Conservation (phyloP, 2,888 invertebrate genomes). For the Hirtodrosophila cameraria region DNA sequence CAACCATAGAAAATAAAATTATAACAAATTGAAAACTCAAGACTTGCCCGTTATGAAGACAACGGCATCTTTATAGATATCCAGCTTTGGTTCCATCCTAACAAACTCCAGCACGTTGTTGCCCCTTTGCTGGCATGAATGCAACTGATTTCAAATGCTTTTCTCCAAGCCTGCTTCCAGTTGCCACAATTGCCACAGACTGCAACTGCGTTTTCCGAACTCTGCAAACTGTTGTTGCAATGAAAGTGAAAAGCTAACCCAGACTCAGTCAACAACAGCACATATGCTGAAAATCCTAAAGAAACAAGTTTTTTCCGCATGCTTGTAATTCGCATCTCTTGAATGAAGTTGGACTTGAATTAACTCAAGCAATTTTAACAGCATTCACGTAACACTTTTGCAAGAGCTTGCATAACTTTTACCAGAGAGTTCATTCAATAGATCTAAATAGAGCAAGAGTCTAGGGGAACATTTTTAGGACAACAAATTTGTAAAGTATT, state of each 20-base stretch:
- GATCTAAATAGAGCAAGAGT: neutral
- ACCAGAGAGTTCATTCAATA: too few species aligned
- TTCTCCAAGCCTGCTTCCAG: constrained; percentile 17
- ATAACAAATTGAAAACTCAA: neutral
- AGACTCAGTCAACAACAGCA: constrained; percentile 3
- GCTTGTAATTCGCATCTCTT: constrained; percentile 28
- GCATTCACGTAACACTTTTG: constrained; percentile 40
- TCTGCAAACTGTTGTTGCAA: constrained; percentile 29
- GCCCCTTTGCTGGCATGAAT: constrained; percentile 44
- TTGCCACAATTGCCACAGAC: too few species aligned
- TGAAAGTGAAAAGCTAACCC: constrained; percentile 69
- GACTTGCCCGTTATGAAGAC: constrained; percentile 80
- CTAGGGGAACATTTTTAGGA: too few species aligned
- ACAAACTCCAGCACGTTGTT: constrained; percentile 46
- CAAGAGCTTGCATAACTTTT: constrained; percentile 15
- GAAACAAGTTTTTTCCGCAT: constrained; percentile 64
- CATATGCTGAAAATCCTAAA: constrained; percentile 41
- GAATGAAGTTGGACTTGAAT: constrained; percentile 24
- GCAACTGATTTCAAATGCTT: constrained; percentile 52
- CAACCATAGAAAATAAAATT: neutral
- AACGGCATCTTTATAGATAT: constrained; percentile 76
- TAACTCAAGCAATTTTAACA: constrained; percentile 15
- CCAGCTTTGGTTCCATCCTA: constrained; percentile 28
- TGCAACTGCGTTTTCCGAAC: constrained; percentile 16
- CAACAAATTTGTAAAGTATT: neutral